These are phyloP conservation scores for Acanthopagrus latus DNA, from an alignment of 2,797 vertebrate species.

Conservation along the genomic window DNA sequence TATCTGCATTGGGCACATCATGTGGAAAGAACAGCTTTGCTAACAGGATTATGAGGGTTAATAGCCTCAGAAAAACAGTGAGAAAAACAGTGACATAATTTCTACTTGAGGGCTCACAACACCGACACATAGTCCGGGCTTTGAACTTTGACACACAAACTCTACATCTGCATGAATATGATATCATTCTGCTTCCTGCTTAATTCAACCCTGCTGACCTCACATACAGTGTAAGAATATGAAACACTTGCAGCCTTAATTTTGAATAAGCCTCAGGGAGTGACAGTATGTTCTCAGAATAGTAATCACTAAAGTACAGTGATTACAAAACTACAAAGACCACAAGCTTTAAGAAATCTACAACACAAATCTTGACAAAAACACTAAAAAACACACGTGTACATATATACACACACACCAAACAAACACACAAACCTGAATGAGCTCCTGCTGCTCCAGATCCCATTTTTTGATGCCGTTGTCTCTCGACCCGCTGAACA, in stretches of 20 bases:
- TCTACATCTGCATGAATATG: slow-evolving; percentile 23
- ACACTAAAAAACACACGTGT: not conserved
- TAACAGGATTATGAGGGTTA: slow-evolving; percentile 12
- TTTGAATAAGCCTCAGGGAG: slow-evolving; percentile 3
- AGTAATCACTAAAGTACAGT: no score
- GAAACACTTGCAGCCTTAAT: not conserved
- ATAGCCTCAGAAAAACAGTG: slow-evolving; percentile 7
- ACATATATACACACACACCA: not conserved
- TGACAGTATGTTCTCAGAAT: not conserved
- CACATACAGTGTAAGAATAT: not conserved
- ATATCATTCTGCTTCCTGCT: slow-evolving; percentile 19
- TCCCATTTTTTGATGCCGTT: slow-evolving; percentile 99
- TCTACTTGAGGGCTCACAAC: slow-evolving; percentile 26
- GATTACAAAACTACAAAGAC: no score
- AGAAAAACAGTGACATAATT: not conserved
- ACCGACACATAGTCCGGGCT: not conserved
- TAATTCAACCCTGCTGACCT: slow-evolving; percentile 19
- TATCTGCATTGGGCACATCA: not conserved
- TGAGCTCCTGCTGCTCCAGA: slow-evolving; percentile 94
- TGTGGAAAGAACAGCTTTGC: slow-evolving; percentile 4
- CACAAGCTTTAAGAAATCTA: not conserved
- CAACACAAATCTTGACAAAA: slow-evolving; percentile 2
- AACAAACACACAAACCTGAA: slow-evolving; percentile 86
- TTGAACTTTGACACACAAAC: slow-evolving; percentile 30
- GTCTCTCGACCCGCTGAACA: slow-evolving; percentile 97